Evolutionary conservation across 2,797 vertebrate genomes (phyloP), one percentile per base, ranked within the genome.

Genomic region (Sebastes vulpes): DNA sequence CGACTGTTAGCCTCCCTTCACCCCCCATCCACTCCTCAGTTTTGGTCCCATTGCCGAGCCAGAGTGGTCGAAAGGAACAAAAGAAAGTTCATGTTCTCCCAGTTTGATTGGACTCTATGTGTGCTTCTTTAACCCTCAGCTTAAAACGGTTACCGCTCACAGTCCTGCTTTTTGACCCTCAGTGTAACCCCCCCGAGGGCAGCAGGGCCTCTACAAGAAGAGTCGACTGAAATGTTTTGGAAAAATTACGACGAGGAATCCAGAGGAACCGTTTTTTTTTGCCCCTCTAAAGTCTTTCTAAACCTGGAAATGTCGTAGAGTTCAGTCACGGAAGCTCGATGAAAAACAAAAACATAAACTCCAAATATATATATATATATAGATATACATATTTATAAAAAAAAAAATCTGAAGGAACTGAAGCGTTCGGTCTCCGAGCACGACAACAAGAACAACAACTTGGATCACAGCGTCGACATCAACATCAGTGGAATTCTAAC

Each of bases 391-490:
- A 28, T 57, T n/a, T 31, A 6, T 38, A 61, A 35, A 35, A 35
- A 32, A 29, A 74, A 85, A 35, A 32, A 0, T 28, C 23, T 65
- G 87, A 90, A 89, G 91, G 92, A 91, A 89, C 87, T 71, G 89
- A 94, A 94, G 94, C 81, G 90, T 93, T 87, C 93, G 85, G 96
- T 94, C 96, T 91, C 84, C 81, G 46, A 90, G 88, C 82, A 91
- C 71, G 26, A 92, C 79, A 81, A 92, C 64, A 82, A 87, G 61
- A 89, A 92, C 86, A 81, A 89, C 83, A 87, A 93, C 79, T 87
- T 87, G 91, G 82, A 90, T 90, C 91, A 89, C 92, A 92, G 89
- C 89, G 76, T 92, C 54, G n/a, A 92, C 87, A 72, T 81, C 70
- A 85, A 95, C 85, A 87, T 81, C 86, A 74, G 85, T 84, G 85